Conservation (phyloP, 1,140 invertebrate species). For the Psix sp. region DNA sequence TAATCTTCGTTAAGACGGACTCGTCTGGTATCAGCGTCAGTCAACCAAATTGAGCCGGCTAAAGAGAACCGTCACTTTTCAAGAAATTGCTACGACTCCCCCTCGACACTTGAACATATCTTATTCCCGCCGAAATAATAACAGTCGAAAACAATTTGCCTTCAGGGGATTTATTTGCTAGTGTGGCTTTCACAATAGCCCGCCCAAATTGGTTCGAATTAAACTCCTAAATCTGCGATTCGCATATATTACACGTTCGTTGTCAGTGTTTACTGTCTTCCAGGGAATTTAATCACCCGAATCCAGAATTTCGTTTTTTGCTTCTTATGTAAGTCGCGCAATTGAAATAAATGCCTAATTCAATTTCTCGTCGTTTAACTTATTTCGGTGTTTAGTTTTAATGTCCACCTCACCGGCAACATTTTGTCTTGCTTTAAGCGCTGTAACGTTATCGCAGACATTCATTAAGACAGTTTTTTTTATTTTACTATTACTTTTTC, state of each 20-base stretch:
- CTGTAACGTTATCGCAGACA: too few species aligned
- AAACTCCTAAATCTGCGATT: constrained; percentile 57
- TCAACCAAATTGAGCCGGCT: constrained; percentile 59
- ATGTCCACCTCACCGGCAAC: too few species aligned
- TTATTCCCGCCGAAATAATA: constrained; percentile 52
- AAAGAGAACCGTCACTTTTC: constrained; percentile 62
- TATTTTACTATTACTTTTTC: too few species aligned
- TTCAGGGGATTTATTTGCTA: constrained; percentile 48
- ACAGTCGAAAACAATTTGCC: constrained; percentile 60
- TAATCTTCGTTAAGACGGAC: constrained; percentile 67
- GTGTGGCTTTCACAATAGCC: constrained; percentile 41
- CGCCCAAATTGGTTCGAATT: constrained; percentile 50
- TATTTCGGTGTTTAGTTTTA: too few species aligned
- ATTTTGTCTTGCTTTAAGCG: too few species aligned
- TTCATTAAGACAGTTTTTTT: too few species aligned
- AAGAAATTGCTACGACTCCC: constrained; percentile 61
- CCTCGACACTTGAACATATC: constrained; percentile 41
- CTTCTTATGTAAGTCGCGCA: not conserved
- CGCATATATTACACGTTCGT: constrained; percentile 31
- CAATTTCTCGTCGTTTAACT: not conserved
- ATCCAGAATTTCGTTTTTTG: constrained; percentile 39
- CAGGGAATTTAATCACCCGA: constrained; percentile 35
- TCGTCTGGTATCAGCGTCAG: constrained; percentile 59
- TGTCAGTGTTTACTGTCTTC: constrained; percentile 29
- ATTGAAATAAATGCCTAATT: constrained; percentile 4